Conservation (phyloP, 1,140 invertebrate genomes). For the Drosophila bocki region DNA sequence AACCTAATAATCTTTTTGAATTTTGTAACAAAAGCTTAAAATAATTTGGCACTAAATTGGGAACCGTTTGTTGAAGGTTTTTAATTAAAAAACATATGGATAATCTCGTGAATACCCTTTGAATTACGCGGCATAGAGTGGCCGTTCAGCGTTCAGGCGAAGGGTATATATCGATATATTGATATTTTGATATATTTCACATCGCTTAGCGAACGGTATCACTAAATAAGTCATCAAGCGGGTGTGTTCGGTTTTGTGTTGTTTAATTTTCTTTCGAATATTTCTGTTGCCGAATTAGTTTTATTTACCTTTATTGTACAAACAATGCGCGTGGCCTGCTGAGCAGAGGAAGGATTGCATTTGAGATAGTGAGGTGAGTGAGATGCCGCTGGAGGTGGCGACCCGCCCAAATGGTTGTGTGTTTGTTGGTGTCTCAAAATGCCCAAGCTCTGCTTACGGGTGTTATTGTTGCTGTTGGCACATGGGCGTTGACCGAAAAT, state of each 20-base stretch:
- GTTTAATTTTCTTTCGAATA: conserved; percentile 47
- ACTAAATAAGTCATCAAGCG: conserved; percentile 44
- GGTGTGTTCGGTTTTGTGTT: conserved; percentile 55
- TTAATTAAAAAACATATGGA: too few relatives aligned
- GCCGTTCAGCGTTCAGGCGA: too few relatives aligned
- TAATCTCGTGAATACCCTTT: too few relatives aligned
- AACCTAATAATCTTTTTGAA: too few relatives aligned
- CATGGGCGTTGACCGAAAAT: conserved; percentile 83
- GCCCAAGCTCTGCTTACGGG: conserved; percentile 65
- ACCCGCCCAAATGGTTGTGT: conserved; percentile 69
- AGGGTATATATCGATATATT: too few relatives aligned
- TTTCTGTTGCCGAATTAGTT: conserved; percentile 42
- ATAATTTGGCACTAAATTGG: too few relatives aligned
- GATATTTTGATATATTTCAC: too few relatives aligned
- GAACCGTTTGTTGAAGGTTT: too few relatives aligned
- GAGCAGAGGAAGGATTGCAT: conserved; percentile 14
- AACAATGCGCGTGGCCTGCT: conserved; percentile 30
- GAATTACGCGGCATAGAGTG: too few relatives aligned
- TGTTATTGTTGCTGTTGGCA: conserved; percentile 75
- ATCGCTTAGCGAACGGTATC: neutral
- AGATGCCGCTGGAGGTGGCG: conserved; percentile 3
- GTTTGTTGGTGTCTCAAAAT: conserved; percentile 59
- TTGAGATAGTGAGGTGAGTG: conserved; percentile 27
- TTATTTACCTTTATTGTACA: conserved; percentile 46
- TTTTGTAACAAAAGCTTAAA: too few relatives aligned